These are phyloP conservation scores for Acrocephalus kingi DNA, from an alignment of 2,113 vertebrate genomes.

Conservation along the genomic window DNA sequence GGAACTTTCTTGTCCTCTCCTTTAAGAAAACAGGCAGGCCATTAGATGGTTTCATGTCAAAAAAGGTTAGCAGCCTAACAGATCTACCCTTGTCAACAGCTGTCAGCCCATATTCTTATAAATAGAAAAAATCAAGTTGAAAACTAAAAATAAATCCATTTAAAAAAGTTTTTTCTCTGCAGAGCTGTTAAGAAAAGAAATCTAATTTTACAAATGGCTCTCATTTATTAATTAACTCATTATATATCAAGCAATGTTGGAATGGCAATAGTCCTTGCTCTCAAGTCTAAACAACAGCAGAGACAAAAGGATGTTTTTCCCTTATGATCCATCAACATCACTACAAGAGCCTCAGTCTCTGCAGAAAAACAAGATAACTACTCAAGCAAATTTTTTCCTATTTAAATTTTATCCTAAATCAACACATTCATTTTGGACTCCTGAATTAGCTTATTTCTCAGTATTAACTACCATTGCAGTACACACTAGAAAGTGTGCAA, in stretches of 20 bases:
- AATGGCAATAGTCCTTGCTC: background rate
- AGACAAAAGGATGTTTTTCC: background rate
- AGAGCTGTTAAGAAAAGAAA: background rate
- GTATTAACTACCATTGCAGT: background rate
- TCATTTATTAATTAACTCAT: background rate
- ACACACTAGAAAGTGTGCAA: background rate
- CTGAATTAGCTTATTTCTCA: background rate
- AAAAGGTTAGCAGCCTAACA: background rate
- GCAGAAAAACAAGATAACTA: background rate
- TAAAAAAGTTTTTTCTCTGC: background rate
- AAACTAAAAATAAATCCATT: background rate
- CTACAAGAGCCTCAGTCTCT: background rate
- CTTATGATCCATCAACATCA: background rate
- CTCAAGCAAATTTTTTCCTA: background rate
- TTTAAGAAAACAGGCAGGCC: background rate
- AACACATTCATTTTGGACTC: background rate
- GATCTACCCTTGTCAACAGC: background rate
- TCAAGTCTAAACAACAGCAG: background rate
- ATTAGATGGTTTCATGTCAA: background rate
- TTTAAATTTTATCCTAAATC: background rate
- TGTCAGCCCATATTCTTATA: background rate
- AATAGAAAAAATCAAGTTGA: background rate
- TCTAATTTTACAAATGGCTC: background rate
- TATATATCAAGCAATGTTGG: background rate
- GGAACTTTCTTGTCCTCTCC: background rate